These are phyloP conservation scores for Pseudonaja textilis DNA, from an alignment of 2,113 vertebrate species.

Conservation along the genomic window DNA sequence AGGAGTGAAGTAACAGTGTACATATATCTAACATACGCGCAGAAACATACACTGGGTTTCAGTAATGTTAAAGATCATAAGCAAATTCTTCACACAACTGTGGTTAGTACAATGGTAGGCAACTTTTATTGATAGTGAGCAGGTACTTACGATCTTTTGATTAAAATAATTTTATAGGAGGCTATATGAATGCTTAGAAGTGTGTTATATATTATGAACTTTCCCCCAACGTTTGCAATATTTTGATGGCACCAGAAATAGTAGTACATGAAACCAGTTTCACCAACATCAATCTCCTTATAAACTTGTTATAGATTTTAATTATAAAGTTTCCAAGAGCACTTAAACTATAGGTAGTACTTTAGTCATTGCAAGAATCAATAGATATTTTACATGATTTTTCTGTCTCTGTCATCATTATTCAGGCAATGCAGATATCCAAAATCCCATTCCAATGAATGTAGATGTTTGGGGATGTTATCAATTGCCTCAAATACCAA, in stretches of 20 bases:
- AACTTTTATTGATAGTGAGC: not conserved
- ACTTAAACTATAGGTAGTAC: not conserved
- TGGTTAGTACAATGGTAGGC: not conserved
- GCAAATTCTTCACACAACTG: not conserved
- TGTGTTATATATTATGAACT: not conserved
- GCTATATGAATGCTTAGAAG: not conserved
- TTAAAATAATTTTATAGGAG: not conserved
- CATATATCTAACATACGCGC: not conserved
- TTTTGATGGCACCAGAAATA: not conserved
- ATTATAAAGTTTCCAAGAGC: not conserved
- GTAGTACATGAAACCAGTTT: not conserved
- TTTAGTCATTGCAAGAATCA: not conserved
- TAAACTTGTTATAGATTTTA: not conserved
- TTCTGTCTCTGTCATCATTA: not conserved
- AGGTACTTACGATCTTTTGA: not conserved
- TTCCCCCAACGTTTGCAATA: not conserved
- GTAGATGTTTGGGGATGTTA: not conserved
- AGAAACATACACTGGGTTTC: not conserved
- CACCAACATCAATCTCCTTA: not conserved
- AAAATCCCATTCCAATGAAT: not conserved
- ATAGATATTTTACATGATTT: not conserved
- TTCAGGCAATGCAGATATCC: not conserved
- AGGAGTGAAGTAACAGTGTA: not conserved
- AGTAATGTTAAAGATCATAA: not conserved
- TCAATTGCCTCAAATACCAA: not conserved